Evolutionary conservation across 2,888 invertebrate species (phyloP).

Genomic region (Camponotus fellah): DNA sequence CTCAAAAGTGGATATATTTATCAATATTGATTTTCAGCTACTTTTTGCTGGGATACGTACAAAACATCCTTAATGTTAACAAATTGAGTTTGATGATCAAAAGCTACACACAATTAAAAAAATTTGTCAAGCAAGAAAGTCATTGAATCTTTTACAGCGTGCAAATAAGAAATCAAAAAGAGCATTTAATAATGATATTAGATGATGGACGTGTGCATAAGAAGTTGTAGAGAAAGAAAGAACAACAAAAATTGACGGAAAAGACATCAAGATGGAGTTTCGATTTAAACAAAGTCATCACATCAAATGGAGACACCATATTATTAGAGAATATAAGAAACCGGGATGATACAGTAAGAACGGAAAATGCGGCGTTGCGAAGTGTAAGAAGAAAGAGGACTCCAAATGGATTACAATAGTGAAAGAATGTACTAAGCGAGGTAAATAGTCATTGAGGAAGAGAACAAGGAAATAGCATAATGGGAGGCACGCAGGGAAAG

Average conservation of each 20-base stretch:
- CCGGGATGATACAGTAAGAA: constrained; percentile 5
- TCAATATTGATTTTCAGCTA: no score
- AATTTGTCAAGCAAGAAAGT: not conserved
- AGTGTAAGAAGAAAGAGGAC: constrained; percentile 6
- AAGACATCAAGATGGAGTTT: constrained; percentile 9
- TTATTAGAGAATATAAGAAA: constrained; percentile 6
- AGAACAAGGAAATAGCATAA: not conserved
- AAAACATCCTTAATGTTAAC: not conserved
- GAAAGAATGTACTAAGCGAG: constrained; percentile 26
- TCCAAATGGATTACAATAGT: constrained; percentile 16
- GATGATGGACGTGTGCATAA: constrained; percentile 59
- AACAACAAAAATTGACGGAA: not conserved
- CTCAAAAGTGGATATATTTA: no score
- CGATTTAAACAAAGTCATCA: constrained; percentile 9
- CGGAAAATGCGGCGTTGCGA: not conserved
- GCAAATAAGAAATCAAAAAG: constrained; percentile 72
- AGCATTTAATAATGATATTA: constrained; percentile 74
- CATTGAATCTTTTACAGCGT: constrained; percentile 55
- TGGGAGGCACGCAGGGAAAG: not conserved
- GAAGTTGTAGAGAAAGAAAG: not conserved
- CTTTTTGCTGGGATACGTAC: no score
- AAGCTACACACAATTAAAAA: not conserved
- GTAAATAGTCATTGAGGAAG: constrained; percentile 35
- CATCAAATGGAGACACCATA: not conserved
- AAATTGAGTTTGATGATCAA: constrained; percentile 11